phyloP scores from a whole-genome alignment of 2,888 invertebrate species.

The Noctua pronuba region DNA sequence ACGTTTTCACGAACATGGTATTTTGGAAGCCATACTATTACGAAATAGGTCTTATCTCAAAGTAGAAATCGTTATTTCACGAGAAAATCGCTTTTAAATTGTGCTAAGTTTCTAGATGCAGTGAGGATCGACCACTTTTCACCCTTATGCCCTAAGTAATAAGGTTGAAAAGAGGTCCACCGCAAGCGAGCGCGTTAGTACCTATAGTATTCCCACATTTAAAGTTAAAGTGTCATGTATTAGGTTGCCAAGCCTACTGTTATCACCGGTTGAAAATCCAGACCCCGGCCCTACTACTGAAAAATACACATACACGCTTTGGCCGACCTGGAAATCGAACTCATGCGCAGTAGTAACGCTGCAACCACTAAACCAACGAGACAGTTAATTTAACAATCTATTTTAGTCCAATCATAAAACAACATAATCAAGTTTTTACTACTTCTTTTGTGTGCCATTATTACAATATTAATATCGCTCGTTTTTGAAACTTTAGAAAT shows the following conservation, averaged over 20 bases:
- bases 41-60: too few relatives aligned
- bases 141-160: background rate
- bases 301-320: background rate
- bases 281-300: background rate
- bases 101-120: too few relatives aligned
- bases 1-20: too few relatives aligned
- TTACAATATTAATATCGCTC: constrained; percentile 10
- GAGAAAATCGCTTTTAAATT: too few relatives aligned
- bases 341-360: background rate
- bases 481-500: constrained; percentile 30
- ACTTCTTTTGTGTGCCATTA: constrained; percentile 30
- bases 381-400: background rate
- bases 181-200: too few relatives aligned
- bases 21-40: too few relatives aligned
- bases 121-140: background rate
- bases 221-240: background rate
- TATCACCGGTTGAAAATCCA: background rate
- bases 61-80: too few relatives aligned
- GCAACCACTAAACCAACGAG: background rate
- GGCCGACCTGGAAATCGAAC: background rate
- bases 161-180: background rate
- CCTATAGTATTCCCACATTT: background rate
- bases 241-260: background rate
- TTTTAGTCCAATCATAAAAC: constrained; percentile 37
- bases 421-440: constrained; percentile 28